A percentile compares a stretch with the other conserved stretches of the same genome.
Evolutionary conservation across 2,797 vertebrate genomes (phyloP).

Genomic region (Pseudochirops corinnae): DNA sequence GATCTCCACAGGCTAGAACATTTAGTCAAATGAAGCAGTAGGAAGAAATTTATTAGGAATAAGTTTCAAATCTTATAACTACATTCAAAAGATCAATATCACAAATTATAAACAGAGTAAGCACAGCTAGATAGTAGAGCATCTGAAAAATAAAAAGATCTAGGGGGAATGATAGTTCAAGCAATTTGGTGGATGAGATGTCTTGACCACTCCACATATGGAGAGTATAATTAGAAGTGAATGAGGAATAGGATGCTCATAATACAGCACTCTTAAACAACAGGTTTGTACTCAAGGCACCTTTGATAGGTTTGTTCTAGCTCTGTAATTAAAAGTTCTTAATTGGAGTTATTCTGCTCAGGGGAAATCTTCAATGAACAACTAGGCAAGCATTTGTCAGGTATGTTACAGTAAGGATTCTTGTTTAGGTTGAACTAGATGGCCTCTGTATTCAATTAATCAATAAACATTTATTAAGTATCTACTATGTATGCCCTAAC

Average conservation of each 20-base stretch:
- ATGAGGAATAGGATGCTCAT: neutral
- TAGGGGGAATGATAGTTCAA: neutral
- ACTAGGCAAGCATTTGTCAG: neutral
- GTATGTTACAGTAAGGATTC: neutral
- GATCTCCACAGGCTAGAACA: neutral
- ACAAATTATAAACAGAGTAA: neutral
- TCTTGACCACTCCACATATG: neutral
- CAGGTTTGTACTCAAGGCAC: neutral
- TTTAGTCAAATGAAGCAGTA: neutral
- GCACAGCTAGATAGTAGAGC: neutral
- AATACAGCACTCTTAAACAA: neutral
- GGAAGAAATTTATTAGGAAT: neutral
- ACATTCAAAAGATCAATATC: neutral
- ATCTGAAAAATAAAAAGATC: neutral
- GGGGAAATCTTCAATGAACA: neutral
- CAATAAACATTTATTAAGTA: neutral
- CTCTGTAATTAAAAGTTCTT: neutral
- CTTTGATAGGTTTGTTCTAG: neutral
- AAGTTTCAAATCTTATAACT: neutral
- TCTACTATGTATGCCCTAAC: neutral
- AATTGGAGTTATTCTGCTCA: neutral
- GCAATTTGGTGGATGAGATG: neutral
- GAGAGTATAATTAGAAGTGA: neutral
- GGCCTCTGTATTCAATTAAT: neutral
- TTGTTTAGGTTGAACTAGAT: neutral